Evolutionary conservation across 2,797 vertebrate species (phyloP).

Genomic region (Halcyon chelicuti): DNA sequence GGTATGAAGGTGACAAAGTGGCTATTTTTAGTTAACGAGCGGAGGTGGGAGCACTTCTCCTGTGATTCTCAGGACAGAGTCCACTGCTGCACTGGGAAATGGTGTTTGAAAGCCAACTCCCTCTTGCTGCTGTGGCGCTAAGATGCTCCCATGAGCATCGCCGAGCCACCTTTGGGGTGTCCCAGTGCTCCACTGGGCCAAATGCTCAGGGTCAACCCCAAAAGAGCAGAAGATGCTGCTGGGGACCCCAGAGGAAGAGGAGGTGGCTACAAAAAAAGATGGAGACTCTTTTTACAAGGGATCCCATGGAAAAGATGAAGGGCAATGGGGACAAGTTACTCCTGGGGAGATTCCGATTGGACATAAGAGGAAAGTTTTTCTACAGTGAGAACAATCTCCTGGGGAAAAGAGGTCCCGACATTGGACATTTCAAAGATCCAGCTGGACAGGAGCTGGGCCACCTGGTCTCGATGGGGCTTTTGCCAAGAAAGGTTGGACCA

Average conservation of each 20-base stretch:
- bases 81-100: fast-evolving
- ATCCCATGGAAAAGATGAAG: not conserved
- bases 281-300: not conserved
- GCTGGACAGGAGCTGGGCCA: too few species aligned
- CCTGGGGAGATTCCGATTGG: not conserved
- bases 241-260: not conserved
- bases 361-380: not conserved
- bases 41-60: not conserved
- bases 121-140: not conserved
- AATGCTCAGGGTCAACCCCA: not conserved
- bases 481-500: too few species aligned
- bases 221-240: not conserved
- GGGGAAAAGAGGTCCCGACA: not conserved
- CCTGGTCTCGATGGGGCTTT: too few species aligned
- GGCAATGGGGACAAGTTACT: not conserved
- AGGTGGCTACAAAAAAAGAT: not conserved
- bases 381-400: not conserved
- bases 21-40: not conserved
- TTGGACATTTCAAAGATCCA: too few species aligned
- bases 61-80: not conserved
- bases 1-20: not conserved
- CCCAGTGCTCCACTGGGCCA: not conserved
- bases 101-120: not conserved
- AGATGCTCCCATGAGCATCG: not conserved
- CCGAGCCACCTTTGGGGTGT: not conserved